Base-by-base conservation (phyloP, 2,113 vertebrate species). In the Podarcis muralis region DNA sequence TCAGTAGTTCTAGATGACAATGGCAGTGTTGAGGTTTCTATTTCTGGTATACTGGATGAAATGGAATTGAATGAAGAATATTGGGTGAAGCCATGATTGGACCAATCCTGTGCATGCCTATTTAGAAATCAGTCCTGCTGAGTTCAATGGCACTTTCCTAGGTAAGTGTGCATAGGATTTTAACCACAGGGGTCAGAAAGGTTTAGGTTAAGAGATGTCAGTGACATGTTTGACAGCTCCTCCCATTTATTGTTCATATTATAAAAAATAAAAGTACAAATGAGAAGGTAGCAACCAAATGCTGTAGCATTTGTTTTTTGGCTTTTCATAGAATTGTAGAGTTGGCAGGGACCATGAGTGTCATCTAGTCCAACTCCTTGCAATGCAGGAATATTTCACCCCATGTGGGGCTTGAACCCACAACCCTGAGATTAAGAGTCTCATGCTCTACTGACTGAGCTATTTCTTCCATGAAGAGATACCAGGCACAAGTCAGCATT, bases 211-310 rank as follows among this genome's bases (percentile, higher is more conserved):
- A 94, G 95, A 96, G 94, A 93, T 96, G 96, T 93, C 90, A 92
- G 92, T 93, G 94, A 95, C 96, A 95, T 93, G 94, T 68, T 65
- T 93, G 94, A 92, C 90, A 91, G 93, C 95, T 96, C 96, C 22
- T 32, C 91, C 96, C 87, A 91, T 95, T 95, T 96, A 92, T 87
- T 91, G 93, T 88, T 91, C 81, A 65, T 81, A 87, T 89, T 87
- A 89, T 13, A 84, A 92, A 89, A 85, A 83, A 85, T 91, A 87
- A 27, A 68, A 76, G 84, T 86, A 90, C 92, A 88, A 92, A 85
- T 84, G 88, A 93, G 72, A 92, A 90, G 85, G 77, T 66, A 80
- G 25, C 27, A 87, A 4, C 0, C 77, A 88, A 48, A 81, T 92
- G 90, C 0, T 30, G 84, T 35, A 40, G 74, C 84, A 85, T 85